Evolutionary conservation across 2,797 vertebrate genomes (phyloP), one percentile per base, ranked within the genome.

Genomic region (Calcarius lapponicus): DNA sequence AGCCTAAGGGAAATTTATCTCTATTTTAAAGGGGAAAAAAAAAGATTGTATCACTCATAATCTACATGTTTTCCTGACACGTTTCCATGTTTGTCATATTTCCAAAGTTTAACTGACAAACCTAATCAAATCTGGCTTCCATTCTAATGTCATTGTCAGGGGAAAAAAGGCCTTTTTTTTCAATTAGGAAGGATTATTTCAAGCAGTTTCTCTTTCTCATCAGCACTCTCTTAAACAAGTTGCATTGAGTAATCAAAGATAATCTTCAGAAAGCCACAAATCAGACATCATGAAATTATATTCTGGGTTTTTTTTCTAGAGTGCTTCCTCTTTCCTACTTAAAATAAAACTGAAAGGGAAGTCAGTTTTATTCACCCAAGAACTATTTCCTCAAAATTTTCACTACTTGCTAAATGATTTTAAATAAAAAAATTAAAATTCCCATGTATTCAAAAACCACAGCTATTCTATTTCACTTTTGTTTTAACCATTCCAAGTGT

Each of bases 271-370:
- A 97, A 95, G 54, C 69, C 80, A 86, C 85, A 90, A 66, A 87
- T 85, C 64, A 90, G 76, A 91, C 36, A 58, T 42, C 34, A 72
- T 13, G 66, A 15, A 67, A 67, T 57, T 29, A 40, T 70, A 84
- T 48, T 73, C 20, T 75, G 10, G 6, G 38, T 24, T 29, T 73
- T 88, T 88, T 91, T 93, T 89, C 61, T 72, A 69, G 54, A 95
- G 22, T 51, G 42, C 56, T 97, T 95, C 93, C 83, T 82, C 88
- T 89, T 93, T 93, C 64, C 38, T 81, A 51, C 47, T 69, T 90
- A 64, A 91, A 82, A 89, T 71, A 94, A 92, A 86, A 71, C 48
- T 43, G 57, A 78, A 93, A 78, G 7, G 51, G 24, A 91, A 18
- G 7, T 47, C 6, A 43, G 31, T 82, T 93, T 89, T 65, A 51